These are phyloP conservation scores for Mesochorus sp. DNA, from an alignment of 2,888 invertebrate genomes.

Conservation along the genomic window DNA sequence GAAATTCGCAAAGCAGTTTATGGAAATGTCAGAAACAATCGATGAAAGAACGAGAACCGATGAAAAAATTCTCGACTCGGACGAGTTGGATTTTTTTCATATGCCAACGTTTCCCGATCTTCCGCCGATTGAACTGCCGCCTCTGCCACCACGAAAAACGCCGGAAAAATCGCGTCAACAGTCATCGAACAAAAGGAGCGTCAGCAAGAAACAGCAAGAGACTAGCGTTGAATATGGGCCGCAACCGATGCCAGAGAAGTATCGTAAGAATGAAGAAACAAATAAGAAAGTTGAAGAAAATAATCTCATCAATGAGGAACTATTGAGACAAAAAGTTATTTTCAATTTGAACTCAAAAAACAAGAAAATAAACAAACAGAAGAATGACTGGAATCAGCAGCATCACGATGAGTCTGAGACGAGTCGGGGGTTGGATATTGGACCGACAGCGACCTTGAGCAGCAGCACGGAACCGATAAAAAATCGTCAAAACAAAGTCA, in stretches of 20 bases:
- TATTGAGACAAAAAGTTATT: conserved; percentile 70
- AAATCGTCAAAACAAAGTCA: background rate
- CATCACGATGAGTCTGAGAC: conserved; percentile 13
- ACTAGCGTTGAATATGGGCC: conserved; percentile 15
- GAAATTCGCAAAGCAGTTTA: conserved; percentile 77
- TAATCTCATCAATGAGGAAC: conserved; percentile 50
- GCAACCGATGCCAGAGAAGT: conserved; percentile 13
- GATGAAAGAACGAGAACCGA: conserved; percentile 2
- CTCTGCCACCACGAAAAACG: conserved; percentile 5
- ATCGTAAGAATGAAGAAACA: background rate
- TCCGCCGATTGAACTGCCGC: conserved; percentile 55
- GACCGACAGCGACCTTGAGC: background rate
- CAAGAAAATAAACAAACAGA: conserved; percentile 66
- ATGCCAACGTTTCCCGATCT: conserved; percentile 65
- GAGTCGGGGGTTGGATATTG: too few species aligned
- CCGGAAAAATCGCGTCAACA: background rate
- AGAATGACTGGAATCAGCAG: too few species aligned
- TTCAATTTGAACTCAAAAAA: conserved; percentile 73
- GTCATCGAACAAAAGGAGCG: background rate
- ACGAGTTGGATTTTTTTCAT: conserved; percentile 38
- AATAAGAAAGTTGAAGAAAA: conserved; percentile 26
- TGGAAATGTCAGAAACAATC: conserved; percentile 72
- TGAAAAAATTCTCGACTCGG: conserved; percentile 23
- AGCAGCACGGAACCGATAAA: background rate
- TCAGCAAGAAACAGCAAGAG: conserved; percentile 7